A percentile compares a stretch with the other conserved stretches of the same genome.
Evolutionary conservation across 2,797 vertebrate species (phyloP).

Genomic region (Sebastes ruberrimus): DNA sequence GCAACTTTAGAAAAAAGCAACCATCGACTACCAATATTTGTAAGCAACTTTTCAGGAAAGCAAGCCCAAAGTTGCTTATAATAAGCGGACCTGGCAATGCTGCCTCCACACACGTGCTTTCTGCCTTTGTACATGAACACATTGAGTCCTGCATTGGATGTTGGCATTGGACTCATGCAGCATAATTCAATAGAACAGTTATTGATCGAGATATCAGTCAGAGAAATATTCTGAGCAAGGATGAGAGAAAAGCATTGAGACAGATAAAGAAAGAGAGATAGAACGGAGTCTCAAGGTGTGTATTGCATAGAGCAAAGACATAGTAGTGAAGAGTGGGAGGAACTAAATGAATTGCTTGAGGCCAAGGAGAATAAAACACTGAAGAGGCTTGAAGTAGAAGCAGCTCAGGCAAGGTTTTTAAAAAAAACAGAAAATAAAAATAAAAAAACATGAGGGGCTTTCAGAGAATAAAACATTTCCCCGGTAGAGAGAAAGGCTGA

Average conservation of each 20-base stretch:
- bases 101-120: not conserved
- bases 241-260: not conserved
- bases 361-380: not conserved
- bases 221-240: not conserved
- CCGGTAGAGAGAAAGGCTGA: not conserved
- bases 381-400: not conserved
- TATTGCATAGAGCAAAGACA: not conserved
- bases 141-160: not conserved
- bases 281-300: not conserved
- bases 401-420: not conserved
- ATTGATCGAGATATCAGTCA: too few species aligned
- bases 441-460: not conserved
- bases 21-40: too few species aligned
- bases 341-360: constrained; percentile 16
- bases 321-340: not conserved
- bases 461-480: constrained; percentile 14
- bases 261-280: not conserved
- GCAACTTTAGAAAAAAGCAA: too few species aligned
- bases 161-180: not conserved
- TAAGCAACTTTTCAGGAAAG: too few species aligned
- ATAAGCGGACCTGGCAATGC: too few species aligned
- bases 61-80: too few species aligned
- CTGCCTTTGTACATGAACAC: not conserved
- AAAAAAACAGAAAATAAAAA: not conserved
- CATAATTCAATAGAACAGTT: not conserved